Evolutionary conservation across 2,113 vertebrate species (phyloP).

Genomic region (Tragelaphus strepsiceros): DNA sequence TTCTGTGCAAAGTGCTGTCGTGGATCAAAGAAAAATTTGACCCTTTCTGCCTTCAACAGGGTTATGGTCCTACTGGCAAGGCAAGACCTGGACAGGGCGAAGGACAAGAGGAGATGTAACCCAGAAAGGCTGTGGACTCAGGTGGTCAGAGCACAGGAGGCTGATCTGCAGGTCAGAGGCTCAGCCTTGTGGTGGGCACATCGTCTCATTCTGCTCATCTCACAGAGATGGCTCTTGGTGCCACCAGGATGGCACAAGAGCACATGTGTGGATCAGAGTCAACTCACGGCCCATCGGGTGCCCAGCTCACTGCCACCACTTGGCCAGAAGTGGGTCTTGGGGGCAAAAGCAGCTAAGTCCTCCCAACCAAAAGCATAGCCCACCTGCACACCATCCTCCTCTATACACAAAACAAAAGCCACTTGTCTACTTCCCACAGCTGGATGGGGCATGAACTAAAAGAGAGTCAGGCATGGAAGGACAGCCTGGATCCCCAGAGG

Average conservation of each 20-base stretch:
- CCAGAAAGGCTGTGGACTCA: no score
- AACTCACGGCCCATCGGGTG: accelerated
- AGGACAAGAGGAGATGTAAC: no score
- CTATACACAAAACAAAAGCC: background rate
- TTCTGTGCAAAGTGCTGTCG: background rate
- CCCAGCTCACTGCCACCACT: background rate
- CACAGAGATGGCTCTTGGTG: background rate
- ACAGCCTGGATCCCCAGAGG: background rate
- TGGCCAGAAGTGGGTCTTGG: background rate
- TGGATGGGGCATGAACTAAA: background rate
- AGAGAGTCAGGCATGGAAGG: no score
- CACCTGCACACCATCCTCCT: background rate
- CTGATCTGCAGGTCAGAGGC: background rate
- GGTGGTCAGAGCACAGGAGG: no score
- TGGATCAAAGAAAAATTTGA: background rate
- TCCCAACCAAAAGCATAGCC: background rate
- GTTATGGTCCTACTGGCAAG: background rate
- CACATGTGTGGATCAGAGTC: no score
- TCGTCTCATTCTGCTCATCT: accelerated
- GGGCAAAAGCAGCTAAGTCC: background rate
- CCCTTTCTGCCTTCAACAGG: background rate
- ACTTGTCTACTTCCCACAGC: background rate
- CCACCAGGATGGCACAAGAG: background rate
- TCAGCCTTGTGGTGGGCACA: background rate
- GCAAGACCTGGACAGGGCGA: background rate